Percentiles rank a stretch among this genome's conserved stretches.
These are phyloP conservation scores for Mythimna vitellina DNA, from an alignment of 2,888 invertebrate species.

Conservation along the genomic window DNA sequence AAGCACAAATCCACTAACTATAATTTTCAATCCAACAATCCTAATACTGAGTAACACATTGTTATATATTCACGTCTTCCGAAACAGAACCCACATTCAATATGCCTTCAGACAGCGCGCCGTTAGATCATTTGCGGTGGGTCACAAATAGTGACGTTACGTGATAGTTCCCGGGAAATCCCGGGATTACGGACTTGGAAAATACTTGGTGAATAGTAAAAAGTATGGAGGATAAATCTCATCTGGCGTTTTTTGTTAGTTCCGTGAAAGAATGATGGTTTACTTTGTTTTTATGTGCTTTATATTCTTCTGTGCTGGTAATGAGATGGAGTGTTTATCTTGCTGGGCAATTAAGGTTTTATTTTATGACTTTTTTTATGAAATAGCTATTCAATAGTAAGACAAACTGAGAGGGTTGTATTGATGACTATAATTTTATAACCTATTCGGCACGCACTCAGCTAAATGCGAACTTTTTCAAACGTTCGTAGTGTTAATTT, in stretches of 20 bases:
- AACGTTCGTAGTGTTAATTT: too few species aligned
- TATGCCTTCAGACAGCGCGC: slow-evolving; percentile 61
- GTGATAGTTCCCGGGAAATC: slow-evolving; percentile 30
- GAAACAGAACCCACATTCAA: slow-evolving; percentile 64
- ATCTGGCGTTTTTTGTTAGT: slow-evolving; percentile 6
- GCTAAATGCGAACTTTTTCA: too few species aligned
- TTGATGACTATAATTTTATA: too few species aligned
- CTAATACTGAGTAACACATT: slow-evolving; percentile 28
- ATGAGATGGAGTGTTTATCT: background rate
- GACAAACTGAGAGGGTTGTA: too few species aligned
- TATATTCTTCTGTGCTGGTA: background rate
- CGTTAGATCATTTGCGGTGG: slow-evolving; percentile 75
- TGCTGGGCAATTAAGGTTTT: too few species aligned
- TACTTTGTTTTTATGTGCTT: background rate
- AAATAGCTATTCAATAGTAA: too few species aligned
- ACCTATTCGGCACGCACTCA: too few species aligned
- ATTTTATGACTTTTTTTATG: too few species aligned
- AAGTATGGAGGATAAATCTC: slow-evolving; percentile 15
- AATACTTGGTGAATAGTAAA: slow-evolving; percentile 6
- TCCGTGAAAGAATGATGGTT: background rate
- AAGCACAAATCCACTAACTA: background rate
- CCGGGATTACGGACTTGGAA: slow-evolving; percentile 22
- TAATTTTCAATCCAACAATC: slow-evolving; percentile 25
- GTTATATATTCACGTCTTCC: slow-evolving; percentile 48
- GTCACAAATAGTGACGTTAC: slow-evolving; percentile 57